Base-by-base conservation (phyloP, 2,113 vertebrate species). In the Macaca mulatta region DNA sequence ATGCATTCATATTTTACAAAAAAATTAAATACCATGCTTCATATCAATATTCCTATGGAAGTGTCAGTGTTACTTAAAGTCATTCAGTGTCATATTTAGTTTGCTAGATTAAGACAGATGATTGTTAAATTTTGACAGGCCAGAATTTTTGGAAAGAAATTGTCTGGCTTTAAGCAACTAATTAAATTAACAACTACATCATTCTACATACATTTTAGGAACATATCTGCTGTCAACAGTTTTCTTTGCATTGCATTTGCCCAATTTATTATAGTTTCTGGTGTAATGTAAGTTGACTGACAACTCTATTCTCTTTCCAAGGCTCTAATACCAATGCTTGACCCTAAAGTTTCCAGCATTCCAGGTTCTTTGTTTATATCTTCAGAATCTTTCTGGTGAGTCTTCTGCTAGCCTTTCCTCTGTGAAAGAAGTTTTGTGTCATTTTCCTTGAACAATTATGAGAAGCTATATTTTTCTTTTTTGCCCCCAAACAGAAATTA, bases 91-190 rank as follows among this genome's bases (percentile, higher is more conserved):
- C 95, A 77, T 69, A 69, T 69, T 93, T 84, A 61, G 32, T 97
- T 94, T 95, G 40, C 43, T 90, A 90, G 80, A 87, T 96, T 95
- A 67, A 95, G 67, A 78, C 82, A 52, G 55, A 98, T 82, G 38
- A 82, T 81, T 81, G 48, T 83, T 97, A 93, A 48, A 82, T 87
- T 96, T 91, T 97, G 85, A 97, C 84, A 97, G 52, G 74, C 50
- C 48, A 93, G 52, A 96, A 91, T 93, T 97, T 70, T 6, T 45
- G 22, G 23, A 35, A 32, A 81, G 38, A 95, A 94, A 93, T 30
- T 83, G 35, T 70, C 59, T 93, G 61, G 23, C 16, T 79, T 72
- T 69, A 61, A 96, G 86, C 27, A 90, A 69, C 69, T 90, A 92
- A 94, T 89, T 57, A 69, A 94, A 78, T 82, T 91, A 97, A 59